Evolutionary conservation across 2,888 invertebrate species (phyloP).

Genomic region (Thelaira solivaga): DNA sequence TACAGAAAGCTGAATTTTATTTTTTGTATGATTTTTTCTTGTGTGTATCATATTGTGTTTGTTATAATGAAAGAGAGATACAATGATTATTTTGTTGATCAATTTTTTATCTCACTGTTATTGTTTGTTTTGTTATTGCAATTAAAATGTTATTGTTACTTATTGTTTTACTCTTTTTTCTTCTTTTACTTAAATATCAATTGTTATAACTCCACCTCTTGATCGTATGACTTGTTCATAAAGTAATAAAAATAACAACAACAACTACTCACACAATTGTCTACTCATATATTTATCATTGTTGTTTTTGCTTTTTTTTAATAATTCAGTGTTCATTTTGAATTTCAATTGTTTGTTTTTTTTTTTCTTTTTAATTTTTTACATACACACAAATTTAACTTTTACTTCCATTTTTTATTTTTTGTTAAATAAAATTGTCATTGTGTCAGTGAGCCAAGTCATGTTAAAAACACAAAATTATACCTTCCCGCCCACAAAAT

Average conservation of each 20-base stretch:
- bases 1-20: constrained; percentile 1
- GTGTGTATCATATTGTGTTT: too few species aligned
- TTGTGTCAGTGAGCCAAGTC: too few species aligned
- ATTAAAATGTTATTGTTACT: neutral
- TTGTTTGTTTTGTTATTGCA: constrained; percentile 24
- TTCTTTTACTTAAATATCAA: neutral
- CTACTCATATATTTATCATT: neutral
- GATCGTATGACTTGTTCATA: neutral
- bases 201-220: constrained; percentile 50
- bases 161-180: neutral
- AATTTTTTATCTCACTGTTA: constrained; percentile 12
- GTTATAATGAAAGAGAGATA: constrained; percentile 36
- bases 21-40: neutral
- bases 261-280: neutral
- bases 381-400: too few species aligned
- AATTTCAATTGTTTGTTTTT: neutral
- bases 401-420: too few species aligned
- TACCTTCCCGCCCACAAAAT: too few species aligned
- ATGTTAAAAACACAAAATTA: too few species aligned
- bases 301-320: neutral
- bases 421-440: neutral
- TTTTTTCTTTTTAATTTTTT: neutral
- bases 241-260: neutral
- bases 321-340: too few species aligned
- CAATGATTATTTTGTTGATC: constrained; percentile 23